A percentile compares a stretch with the other conserved stretches of the same genome.
phyloP scores from a whole-genome alignment of 2,888 invertebrate species.

The Apomyelois bistriatella region DNA sequence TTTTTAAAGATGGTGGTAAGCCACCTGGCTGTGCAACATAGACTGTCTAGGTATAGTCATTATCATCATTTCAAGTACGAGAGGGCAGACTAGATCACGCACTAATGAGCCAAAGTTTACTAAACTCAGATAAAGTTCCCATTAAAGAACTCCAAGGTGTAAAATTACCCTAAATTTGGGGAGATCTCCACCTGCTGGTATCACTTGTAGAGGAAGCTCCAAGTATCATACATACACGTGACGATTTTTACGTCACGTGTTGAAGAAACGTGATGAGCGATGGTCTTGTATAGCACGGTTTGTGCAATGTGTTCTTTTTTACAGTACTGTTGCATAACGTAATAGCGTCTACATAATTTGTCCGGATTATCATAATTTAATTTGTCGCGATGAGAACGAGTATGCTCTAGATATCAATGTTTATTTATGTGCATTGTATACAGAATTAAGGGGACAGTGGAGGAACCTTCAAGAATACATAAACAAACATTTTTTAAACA shows the following conservation, averaged over 20 bases:
- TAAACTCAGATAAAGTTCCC: too few relatives aligned
- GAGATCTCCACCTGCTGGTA: background rate
- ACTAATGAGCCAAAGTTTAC: too few relatives aligned
- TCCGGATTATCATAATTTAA: constrained; percentile 19
- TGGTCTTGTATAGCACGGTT: constrained; percentile 1
- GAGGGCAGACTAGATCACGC: too few relatives aligned
- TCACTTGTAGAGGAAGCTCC: background rate
- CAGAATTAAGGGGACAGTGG: background rate
- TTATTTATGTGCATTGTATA: constrained; percentile 6
- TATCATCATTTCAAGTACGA: too few relatives aligned
- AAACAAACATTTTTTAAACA: too few relatives aligned
- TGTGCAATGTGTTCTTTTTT: background rate
- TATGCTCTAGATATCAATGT: background rate
- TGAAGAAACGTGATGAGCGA: background rate
- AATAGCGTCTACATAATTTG: constrained; percentile 13
- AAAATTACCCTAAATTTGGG: background rate
- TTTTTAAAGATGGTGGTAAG: too few relatives aligned
- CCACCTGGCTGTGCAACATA: too few relatives aligned
- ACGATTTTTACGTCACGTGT: constrained; percentile 11
- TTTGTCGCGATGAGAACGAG: constrained; percentile 12
- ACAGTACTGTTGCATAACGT: constrained; percentile 11
- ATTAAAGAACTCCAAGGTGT: too few relatives aligned
- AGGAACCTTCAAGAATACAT: background rate
- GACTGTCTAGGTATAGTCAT: too few relatives aligned
- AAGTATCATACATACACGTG: constrained; percentile 12